phyloP scores from a whole-genome alignment of 2,888 invertebrate species.

The Acanthococcus lagerstroemiae region DNA sequence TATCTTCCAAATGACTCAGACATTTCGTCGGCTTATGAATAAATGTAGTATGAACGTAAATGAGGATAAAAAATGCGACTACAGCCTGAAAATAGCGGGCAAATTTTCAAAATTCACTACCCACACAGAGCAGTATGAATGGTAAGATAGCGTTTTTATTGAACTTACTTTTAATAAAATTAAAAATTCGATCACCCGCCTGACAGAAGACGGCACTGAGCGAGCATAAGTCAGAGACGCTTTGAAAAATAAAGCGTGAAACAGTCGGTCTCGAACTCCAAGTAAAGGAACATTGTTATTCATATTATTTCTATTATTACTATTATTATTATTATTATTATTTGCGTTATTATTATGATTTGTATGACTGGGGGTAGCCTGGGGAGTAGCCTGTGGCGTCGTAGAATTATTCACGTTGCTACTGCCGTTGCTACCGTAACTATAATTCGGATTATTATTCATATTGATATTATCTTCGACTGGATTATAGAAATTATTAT shows the following conservation, averaged over 20 bases:
- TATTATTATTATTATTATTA: conserved; percentile 23
- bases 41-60: conserved; percentile 91
- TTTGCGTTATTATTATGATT: too few species aligned
- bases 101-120: conserved; percentile 2
- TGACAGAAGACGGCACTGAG: conserved; percentile 71
- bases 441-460: neutral
- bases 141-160: neutral
- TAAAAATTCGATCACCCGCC: conserved; percentile 73
- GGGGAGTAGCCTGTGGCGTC: too few species aligned
- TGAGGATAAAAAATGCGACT: conserved; percentile 75
- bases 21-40: conserved; percentile 88
- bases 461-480: neutral
- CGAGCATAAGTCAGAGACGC: conserved; percentile 85
- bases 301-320: conserved; percentile 40
- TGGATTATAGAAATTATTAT: neutral
- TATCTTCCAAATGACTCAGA: conserved; percentile 71
- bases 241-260: conserved; percentile 89
- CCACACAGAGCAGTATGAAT: too few species aligned
- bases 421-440: neutral
- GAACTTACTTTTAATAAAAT: conserved; percentile 62
- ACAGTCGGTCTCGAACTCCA: conserved; percentile 80
- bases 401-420: neutral
- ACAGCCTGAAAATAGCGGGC: conserved; percentile 53
- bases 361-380: too few species aligned
- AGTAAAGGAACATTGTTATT: conserved; percentile 62